Evolutionary conservation across 2,888 invertebrate genomes (phyloP), one percentile per base, ranked within the genome.

Genomic region (Campoplex capitator): DNA sequence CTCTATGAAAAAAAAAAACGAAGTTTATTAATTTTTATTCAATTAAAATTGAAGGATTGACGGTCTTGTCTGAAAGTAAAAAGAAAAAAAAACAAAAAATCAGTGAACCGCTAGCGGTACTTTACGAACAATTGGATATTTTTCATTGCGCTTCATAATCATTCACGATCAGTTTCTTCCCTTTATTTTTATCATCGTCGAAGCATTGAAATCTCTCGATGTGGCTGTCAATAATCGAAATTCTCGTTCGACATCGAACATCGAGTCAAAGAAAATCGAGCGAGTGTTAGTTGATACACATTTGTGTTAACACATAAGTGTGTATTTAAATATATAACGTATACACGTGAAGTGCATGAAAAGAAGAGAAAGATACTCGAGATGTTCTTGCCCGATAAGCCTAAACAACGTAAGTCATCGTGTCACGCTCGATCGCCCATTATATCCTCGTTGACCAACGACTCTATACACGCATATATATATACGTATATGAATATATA

Each of bases 401-500:
- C 87, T 81, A 83, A 83, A 83, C 87, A 87, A 87, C 87, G 84
- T 87, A 84, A 87, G 87, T 84, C 84, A 87, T 84, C 84, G 84
- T 81, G 84, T 87, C 78, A 82, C 84, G 87, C 77, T 87, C 78
- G 87, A 87, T 84, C 87, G 87, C 84, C 75, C 78, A 82, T 87
- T 84, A 87, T 87, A 87, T 87, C 51, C 81, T 77, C 74, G 74
- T 48, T 70, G 65, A 76, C 42, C 77, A 67, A 73, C 74, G 73
- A 68, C 62, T 68, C 45, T 68, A 32, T 68, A 62, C 56, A 18
- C 45, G 6, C 65, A 32, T 45, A 42, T 42, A 23, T 62, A 13
- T 74, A 32, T 45, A 23, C 23, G 23, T 23, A 23, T 23, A 23
- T 23, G 23, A 23, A 23, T 74, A 32, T 45, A 42, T 42, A 16